Conservation (phyloP, 2,113 vertebrate genomes). For the Mastomys coucha region DNA sequence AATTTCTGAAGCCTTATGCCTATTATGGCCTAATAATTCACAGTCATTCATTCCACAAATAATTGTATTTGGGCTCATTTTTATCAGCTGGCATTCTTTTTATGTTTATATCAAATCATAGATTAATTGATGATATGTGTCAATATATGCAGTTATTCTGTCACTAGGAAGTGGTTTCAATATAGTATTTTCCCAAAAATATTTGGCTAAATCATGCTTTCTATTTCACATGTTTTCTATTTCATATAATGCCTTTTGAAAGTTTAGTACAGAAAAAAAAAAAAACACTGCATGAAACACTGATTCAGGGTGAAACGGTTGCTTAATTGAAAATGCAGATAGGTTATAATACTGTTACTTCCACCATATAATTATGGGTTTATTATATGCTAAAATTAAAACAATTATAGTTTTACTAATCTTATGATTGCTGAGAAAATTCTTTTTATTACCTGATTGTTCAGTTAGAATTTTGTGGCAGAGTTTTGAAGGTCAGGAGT, state of each 20-base stretch:
- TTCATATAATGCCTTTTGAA: not conserved
- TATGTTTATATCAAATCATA: not conserved
- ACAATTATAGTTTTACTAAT: not conserved
- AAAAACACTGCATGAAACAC: not conserved
- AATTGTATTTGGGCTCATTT: not conserved
- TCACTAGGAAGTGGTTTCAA: not conserved
- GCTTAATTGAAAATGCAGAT: not conserved
- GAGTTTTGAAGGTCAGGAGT: not conserved
- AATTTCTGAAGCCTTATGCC: not conserved
- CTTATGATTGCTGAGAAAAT: not conserved
- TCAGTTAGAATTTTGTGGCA: not conserved
- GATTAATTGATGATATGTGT: not conserved
- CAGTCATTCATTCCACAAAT: not conserved
- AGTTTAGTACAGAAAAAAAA: not conserved
- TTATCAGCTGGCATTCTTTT: not conserved
- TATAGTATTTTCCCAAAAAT: not conserved
- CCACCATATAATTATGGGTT: not conserved
- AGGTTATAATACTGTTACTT: not conserved
- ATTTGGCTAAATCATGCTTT: not conserved
- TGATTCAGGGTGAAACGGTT: not conserved
- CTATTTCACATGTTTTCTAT: not conserved
- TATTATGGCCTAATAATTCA: not conserved
- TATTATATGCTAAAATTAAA: not conserved
- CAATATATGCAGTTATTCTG: not conserved
- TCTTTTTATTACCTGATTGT: not conserved